Base-by-base conservation (phyloP, 2,113 vertebrate genomes). In the Malaclemys terrapin region DNA sequence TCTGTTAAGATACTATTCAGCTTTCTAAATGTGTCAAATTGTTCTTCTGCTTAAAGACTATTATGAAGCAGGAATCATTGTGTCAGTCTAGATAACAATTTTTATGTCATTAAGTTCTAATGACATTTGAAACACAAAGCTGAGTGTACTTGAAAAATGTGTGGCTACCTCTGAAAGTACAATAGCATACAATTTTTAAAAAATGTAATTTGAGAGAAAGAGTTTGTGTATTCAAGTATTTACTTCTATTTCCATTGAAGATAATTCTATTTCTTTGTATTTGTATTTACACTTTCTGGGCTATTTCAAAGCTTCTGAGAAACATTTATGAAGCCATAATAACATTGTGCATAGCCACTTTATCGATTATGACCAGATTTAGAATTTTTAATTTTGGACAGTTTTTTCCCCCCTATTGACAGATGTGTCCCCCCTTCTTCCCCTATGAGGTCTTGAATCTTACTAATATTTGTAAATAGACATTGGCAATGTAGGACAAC, bases 91-190 rank as follows among this genome's bases (percentile, higher is more conserved):
- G 83, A 85, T 52, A 94, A 87, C 84, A 95, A 89, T 97, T 96
- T 97, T 92, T 95, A 53, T 96, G 92, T 96, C 96, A 91, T 85
- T 84, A 82, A 93, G 6, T 93, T 93, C 91, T 93, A 69, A 93
- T 82, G 88, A 69, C 47, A 17, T 38, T 72, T 91, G 87, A 93
- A 94, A 79, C 31, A 85, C 65, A 92, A 88, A 54, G 79, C 86
- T 57, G 45, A 14, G 47, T n/a, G 53, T 80, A 80, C 20, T n/a
- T 90, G 75, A 96, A 89, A 81, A 94, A 62, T 31, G 50, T 78
- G 22, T 86, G 91, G 76, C 93, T 84, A 88, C 89, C 62, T 95
- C 83, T 65, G 82, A 49, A 95, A 95, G 78, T 29, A 90, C 86
- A 91, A 65, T 2, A 75, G 57, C 85, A 75, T 50, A 47, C 38